Evolutionary conservation across 2,888 invertebrate species (phyloP), one percentile per base, ranked within the genome.

Genomic region (Cantharis lateralis): DNA sequence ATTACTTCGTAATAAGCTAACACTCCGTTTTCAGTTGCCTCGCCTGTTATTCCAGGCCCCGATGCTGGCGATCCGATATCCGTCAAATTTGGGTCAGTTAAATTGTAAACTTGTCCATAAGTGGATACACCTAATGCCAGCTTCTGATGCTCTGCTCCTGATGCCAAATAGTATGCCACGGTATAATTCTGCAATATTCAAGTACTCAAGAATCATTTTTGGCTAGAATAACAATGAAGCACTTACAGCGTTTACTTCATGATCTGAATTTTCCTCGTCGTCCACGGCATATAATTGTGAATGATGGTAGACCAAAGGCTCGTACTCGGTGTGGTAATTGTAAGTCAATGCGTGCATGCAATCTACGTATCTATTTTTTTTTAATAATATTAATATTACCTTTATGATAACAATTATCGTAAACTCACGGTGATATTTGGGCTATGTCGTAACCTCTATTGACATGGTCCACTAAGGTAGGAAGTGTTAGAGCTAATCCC

Each of bases 261-360:
- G 13, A 85, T 96, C 96, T 80, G 94, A 96, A 88, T 96, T 96
- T 83, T 95, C 24, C 5, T 9, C 1, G 9, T 24, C 96, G 84
- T 95, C 95, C 3, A 95, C 87, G 0, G 96, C 92, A 87, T 92
- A 95, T 10, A 97, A 90, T 0, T 97, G 96, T 0, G 97, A 93
- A 88, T 28, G 26, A 11, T 28, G 26, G 11, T 28, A 10, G 26
- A 28, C 26, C 10, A 28, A 10, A 10, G 26, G 26, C 10, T 10
- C 26, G 3, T 28, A 10, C 3, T 28, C 10, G 10, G 26, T 28
- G 26, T 28, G 26, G 11, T 28, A 28, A 28, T 28, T 11, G 26
- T 10, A 28, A 28, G 26, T 28, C 26, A 28, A 10, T 3, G 26
- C 26, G 26, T 28, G 10, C 26, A 28, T 28, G 3, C 26, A 28